phyloP scores from a whole-genome alignment of 2,888 invertebrate genomes.

The Argyresthia goedartella region DNA sequence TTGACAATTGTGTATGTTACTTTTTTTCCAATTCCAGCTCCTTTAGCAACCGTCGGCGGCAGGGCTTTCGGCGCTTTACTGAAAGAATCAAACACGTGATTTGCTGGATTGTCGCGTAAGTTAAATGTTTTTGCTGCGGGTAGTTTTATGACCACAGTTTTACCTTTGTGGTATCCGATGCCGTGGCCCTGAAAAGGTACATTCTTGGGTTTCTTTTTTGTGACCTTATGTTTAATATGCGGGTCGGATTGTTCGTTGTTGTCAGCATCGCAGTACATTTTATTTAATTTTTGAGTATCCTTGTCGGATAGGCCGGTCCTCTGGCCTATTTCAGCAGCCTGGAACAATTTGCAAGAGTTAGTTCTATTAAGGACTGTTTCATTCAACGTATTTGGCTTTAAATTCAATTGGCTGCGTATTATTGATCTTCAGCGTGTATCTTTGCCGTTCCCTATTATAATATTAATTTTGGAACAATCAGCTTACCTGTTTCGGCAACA shows the following conservation, averaged over 20 bases:
- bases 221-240: conserved; percentile 18
- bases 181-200: conserved; percentile 58
- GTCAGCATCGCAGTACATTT: conserved; percentile 68
- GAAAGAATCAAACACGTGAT: conserved; percentile 56
- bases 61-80: conserved; percentile 51
- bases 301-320: conserved; percentile 68
- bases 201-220: conserved; percentile 32
- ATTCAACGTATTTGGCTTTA: too few relatives aligned
- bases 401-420: too few relatives aligned
- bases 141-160: conserved; percentile 56
- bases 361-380: too few relatives aligned
- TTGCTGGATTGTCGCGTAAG: conserved; percentile 36
- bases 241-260: conserved; percentile 29
- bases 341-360: conserved; percentile 14
- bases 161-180: conserved; percentile 64
- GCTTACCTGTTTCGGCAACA: conserved; percentile 68
- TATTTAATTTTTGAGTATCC: conserved; percentile 67
- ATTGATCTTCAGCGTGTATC: too few relatives aligned
- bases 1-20: conserved; percentile 18
- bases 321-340: conserved; percentile 67
- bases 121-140: conserved; percentile 42
- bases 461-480: too few relatives aligned
- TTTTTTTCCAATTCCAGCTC: conserved; percentile 36
- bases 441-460: too few relatives aligned
- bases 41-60: conserved; percentile 37